Evolutionary conservation across 2,797 vertebrate species (phyloP), one percentile per base, ranked within the genome.

Genomic region (Heteromormyrus szaboi): DNA sequence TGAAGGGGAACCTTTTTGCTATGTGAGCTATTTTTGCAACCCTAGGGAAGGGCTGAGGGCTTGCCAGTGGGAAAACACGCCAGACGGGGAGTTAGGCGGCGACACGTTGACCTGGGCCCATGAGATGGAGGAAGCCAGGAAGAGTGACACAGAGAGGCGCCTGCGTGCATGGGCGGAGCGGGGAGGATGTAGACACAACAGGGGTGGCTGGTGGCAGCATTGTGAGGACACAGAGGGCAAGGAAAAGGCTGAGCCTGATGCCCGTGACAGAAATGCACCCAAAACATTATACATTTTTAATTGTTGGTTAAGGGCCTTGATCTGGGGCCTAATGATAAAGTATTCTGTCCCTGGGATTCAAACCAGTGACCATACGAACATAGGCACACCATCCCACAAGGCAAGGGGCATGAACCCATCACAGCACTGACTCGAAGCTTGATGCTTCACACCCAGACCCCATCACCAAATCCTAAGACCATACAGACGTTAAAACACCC

Each of bases 401-500:
- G 25, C 7, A 48, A 79, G 46, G 17, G 22, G 2, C 41, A 8
- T 37, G 29, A 44, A 41, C 33, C 29, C 12, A 4, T 79, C 72
- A 19, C 17, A 14, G 17, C 72, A 79, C 72, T 33, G 37, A n/a
- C 76, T 2, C 11, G 25, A 37, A 72, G 65, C 25, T 37, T 29
- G 12, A 14, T 29, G 65, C 9, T 5, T 72, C 65, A 37, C 29
- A 72, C 65, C 65, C 65, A 72, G 29, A 12, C 25, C 12, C 65
- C 65, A 33, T 76, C 68, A 3, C 17, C 19, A 85, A n/a, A 53
- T 25, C 29, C 48, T 3, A 11, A 2, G 19, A 84, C 72, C n/a
- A 89, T 41, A 68, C 88, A 68, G 72, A 85, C 17, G 41, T 46
- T 29, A n/a, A 44, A 89, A 88, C 33, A 72, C 44, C 54, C 84